These are phyloP conservation scores for Labeo catla DNA, from an alignment of 2,113 vertebrate species.

Conservation along the genomic window DNA sequence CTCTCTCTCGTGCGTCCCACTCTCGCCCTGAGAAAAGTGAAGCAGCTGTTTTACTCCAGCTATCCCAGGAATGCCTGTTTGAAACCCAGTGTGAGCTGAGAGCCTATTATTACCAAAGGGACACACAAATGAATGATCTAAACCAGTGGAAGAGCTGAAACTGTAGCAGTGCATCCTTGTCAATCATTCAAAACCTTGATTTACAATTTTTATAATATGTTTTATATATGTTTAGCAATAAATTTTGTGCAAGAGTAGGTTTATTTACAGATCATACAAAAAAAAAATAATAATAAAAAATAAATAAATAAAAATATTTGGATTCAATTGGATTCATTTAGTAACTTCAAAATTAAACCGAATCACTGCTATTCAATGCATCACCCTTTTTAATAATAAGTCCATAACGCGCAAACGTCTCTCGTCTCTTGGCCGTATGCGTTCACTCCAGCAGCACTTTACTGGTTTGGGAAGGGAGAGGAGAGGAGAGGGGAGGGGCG, in stretches of 20 bases:
- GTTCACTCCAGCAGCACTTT: conserved; percentile 63
- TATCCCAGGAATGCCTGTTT: conserved; percentile 72
- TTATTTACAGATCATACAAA: not conserved
- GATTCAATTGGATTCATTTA: not conserved
- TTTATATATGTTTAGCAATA: not conserved
- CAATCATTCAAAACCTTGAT: not conserved
- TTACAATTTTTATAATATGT: not conserved
- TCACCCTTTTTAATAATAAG: not conserved
- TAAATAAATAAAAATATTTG: no score
- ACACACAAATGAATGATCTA: conserved; percentile 46
- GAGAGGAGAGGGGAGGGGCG: conserved; percentile 26
- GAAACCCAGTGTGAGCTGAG: conserved; percentile 57
- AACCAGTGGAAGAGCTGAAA: not conserved
- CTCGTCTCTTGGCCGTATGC: not conserved
- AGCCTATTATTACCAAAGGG: conserved; percentile 63
- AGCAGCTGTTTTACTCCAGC: conserved; percentile 66
- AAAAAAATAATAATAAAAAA: no score
- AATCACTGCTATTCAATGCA: not conserved
- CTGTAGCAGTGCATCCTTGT: not conserved
- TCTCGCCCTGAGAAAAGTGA: not conserved
- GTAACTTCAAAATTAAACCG: not conserved
- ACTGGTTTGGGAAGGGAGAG: conserved; percentile 37
- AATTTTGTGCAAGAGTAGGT: not conserved
- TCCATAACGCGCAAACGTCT: not conserved
- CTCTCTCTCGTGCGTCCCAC: not conserved